Conservation (phyloP, 2,113 vertebrate species). For the Galbula dea region DNA sequence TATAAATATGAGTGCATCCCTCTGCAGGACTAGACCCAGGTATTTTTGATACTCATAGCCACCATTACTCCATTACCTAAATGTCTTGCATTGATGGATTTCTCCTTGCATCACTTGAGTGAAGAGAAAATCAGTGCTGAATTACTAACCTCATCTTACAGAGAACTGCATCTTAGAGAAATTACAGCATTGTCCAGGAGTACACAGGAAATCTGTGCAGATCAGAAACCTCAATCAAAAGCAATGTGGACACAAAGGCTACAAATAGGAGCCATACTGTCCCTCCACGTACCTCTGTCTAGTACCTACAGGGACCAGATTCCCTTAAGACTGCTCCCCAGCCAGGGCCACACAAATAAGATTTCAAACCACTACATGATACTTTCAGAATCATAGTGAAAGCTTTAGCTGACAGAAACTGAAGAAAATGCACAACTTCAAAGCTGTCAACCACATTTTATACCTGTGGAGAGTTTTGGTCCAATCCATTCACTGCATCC, state of each 20-base stretch:
- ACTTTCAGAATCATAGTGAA: background rate
- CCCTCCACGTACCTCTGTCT: background rate
- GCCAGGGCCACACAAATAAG: background rate
- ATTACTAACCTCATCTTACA: background rate
- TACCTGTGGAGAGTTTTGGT: background rate
- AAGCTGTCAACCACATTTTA: background rate
- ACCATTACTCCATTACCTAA: background rate
- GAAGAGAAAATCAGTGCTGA: background rate
- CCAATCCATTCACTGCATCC: background rate
- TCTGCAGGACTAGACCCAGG: background rate
- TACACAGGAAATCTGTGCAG: background rate
- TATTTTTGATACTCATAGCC: background rate
- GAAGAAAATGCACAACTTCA: background rate
- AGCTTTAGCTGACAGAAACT: background rate
- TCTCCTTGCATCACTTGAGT: background rate
- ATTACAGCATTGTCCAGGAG: background rate
- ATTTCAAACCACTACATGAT: background rate
- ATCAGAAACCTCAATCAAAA: background rate
- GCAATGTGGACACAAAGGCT: background rate
- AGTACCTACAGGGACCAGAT: background rate
- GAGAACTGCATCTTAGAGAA: background rate
- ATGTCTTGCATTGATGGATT: background rate
- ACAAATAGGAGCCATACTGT: background rate
- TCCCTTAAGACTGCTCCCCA: background rate
- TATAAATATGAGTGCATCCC: background rate